Evolutionary conservation across 2,888 invertebrate species (phyloP).

Genomic region (Thereva unica): DNA sequence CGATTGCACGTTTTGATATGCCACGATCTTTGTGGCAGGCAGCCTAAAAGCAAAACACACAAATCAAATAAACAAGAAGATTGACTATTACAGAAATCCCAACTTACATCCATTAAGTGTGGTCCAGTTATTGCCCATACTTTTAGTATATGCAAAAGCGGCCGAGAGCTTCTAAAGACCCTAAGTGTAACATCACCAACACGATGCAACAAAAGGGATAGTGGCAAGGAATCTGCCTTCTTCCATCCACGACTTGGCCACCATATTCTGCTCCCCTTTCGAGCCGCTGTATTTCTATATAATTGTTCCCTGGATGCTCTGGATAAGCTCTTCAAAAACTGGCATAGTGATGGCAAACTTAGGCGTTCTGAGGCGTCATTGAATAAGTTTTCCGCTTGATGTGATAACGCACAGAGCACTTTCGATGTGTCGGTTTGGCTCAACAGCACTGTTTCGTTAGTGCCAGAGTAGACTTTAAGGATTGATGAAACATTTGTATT

Average conservation of each 20-base stretch:
- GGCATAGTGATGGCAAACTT: slow-evolving; percentile 80
- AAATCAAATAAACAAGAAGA: background rate
- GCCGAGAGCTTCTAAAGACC: slow-evolving; percentile 83
- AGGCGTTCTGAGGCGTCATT: slow-evolving; percentile 86
- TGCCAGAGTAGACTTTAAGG: slow-evolving; percentile 56
- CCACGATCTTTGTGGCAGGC: slow-evolving; percentile 88
- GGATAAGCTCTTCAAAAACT: slow-evolving; percentile 81
- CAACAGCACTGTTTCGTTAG: slow-evolving; percentile 63
- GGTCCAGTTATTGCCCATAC: slow-evolving; percentile 92
- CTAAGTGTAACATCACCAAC: slow-evolving; percentile 87
- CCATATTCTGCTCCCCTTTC: slow-evolving; percentile 59
- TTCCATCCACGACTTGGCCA: slow-evolving; percentile 59
- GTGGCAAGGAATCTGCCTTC: slow-evolving; percentile 59
- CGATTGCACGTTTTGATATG: slow-evolving; percentile 88
- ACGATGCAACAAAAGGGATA: slow-evolving; percentile 73
- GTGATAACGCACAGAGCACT: slow-evolving; percentile 86
- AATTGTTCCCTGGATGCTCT: slow-evolving; percentile 80
- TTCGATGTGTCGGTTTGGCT: slow-evolving; percentile 82
- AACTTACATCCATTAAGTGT: slow-evolving; percentile 85
- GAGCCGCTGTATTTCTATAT: slow-evolving; percentile 58
- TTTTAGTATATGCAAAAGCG: slow-evolving; percentile 87
- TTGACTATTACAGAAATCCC: too few relatives aligned
- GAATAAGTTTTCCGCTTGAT: slow-evolving; percentile 88
- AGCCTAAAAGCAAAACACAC: slow-evolving; percentile 63
- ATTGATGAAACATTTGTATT: slow-evolving; percentile 59